phyloP scores from a whole-genome alignment of 2,888 invertebrate genomes.

The Acrobasis repandana region DNA sequence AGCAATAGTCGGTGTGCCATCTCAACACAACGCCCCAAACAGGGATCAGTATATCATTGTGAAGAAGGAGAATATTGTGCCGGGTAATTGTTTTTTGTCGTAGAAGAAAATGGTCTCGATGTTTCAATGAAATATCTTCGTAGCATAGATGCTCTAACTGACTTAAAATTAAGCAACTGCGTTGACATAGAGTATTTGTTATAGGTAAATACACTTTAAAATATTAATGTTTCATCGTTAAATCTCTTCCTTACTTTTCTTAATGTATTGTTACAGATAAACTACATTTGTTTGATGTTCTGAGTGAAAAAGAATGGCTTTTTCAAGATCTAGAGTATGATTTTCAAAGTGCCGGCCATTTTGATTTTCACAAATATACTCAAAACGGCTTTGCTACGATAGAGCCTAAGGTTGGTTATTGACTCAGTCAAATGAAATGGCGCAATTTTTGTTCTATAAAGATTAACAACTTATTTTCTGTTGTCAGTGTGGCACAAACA shows the following conservation, averaged over 20 bases:
- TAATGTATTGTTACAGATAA: slow-evolving; percentile 4
- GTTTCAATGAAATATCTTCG: too few relatives aligned
- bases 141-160: too few relatives aligned
- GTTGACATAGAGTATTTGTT: neutral
- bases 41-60: slow-evolving; percentile 41
- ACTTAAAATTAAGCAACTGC: neutral
- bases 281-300: neutral
- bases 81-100: neutral
- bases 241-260: too few relatives aligned
- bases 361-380: slow-evolving; percentile 9
- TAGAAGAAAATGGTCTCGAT: neutral
- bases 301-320: neutral
- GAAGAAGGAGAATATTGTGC: neutral
- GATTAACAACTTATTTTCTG: too few relatives aligned
- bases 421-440: too few relatives aligned
- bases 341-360: slow-evolving; percentile 20
- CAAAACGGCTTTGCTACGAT: slow-evolving; percentile 2
- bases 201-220: too few relatives aligned
- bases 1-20: slow-evolving; percentile 60
- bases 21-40: slow-evolving; percentile 65
- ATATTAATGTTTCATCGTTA: too few relatives aligned
- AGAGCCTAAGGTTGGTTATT: neutral
- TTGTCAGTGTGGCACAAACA: too few relatives aligned
- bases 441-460: neutral
- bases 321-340: slow-evolving; percentile 16